Base-by-base conservation (phyloP, 2,113 vertebrate species). In the Colaptes auratus region DNA sequence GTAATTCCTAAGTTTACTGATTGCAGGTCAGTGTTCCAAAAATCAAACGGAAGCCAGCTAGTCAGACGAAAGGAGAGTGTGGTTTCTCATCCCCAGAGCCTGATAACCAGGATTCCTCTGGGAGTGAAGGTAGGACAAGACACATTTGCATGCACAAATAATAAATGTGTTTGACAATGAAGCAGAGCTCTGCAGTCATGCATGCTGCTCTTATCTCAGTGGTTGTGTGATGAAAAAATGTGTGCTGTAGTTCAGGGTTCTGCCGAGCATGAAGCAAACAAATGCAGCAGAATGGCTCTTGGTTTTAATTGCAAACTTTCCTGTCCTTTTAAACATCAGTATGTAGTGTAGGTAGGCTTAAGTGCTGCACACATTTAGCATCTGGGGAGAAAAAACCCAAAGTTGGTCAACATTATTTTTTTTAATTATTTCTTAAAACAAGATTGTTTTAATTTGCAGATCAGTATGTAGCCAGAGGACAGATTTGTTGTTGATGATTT, bases 61-160 rank as follows among this genome's bases (percentile, higher is more conserved):
- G 98, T 48, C 98, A 98, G 78, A 98, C 99, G 88, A 99, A 98
- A 96, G 98, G 98, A 42, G 98, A 99, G 92, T 98, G 98, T 64
- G 99, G 99, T 69, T 99, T 99, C 93, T 99, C 99, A 8, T 99
- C 99, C 12, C 99, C 99, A 0, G 99, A 99, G 95, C 99, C 98
- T 12, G 99, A 99, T 96, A 98, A 97, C 61, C 99, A 99, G 61
- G 99, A 99, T 94, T 99, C 99, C 3, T 99, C 99, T 66, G 99
- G 98, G 90, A 99, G 99, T 77, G 99, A 99, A 97, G 98, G 99
- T 99, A 97, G 88, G 95, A 84, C 42, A 73, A 89, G 23, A 73
- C 46, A 50, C 2, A 6, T 84, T 86, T 66, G 6, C 23, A 35
- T 44, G 63, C 8, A 72, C 27, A 91, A 74, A 19, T 46, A 80